A percentile compares a stretch with the other conserved stretches of the same genome.
These are phyloP conservation scores for Wasmannia auropunctata DNA, from an alignment of 1,140 invertebrate species.

Conservation along the genomic window DNA sequence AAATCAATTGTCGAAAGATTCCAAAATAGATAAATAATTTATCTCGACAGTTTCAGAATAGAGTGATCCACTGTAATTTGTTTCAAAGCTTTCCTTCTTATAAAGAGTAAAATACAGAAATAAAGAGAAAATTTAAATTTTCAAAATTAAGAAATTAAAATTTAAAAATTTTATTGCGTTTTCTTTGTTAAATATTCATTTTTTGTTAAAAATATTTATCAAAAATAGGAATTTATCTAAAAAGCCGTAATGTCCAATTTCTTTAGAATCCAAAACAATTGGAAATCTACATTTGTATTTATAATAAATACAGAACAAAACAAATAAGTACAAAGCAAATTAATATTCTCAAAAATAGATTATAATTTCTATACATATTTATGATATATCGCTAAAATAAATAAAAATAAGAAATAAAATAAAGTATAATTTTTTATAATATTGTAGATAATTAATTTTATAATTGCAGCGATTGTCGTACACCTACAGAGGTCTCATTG, in stretches of 20 bases:
- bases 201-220: not conserved
- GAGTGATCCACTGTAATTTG: too few species aligned
- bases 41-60: too few species aligned
- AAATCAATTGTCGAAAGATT: too few species aligned
- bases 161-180: not conserved
- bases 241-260: not conserved
- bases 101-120: too few species aligned
- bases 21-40: too few species aligned
- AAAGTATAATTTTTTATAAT: not conserved
- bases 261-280: too few species aligned
- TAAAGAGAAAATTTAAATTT: not conserved
- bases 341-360: not conserved
- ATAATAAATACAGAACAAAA: not conserved
- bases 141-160: too few species aligned
- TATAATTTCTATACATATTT: not conserved
- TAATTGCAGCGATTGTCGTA: slow-evolving; percentile 56
- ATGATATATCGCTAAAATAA: not conserved
- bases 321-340: not conserved
- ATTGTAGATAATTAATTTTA: not conserved
- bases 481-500: slow-evolving; percentile 87
- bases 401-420: not conserved
- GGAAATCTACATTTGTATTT: too few species aligned
- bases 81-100: not conserved
- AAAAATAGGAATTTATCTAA: not conserved
- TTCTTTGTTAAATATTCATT: not conserved